Conservation (phyloP, 1,140 invertebrate species). For the Lordiphosa clarofinis region DNA sequence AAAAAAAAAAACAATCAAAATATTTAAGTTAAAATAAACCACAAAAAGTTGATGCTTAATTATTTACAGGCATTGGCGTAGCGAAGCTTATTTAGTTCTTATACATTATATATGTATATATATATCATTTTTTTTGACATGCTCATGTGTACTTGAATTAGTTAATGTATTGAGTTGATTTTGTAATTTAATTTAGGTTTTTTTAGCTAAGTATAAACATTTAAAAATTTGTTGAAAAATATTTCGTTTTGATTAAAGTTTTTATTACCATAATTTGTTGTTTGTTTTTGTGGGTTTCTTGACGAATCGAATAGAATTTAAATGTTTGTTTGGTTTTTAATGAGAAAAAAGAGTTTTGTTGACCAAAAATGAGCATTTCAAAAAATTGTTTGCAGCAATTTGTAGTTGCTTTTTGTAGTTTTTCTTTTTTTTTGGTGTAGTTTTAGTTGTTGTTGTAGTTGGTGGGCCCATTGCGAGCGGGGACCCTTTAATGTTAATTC, state of each 20-base stretch:
- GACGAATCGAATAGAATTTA: too few relatives aligned
- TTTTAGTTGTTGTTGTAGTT: constrained; percentile 33
- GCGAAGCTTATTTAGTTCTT: constrained; percentile 46
- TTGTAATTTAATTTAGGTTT: constrained; percentile 32
- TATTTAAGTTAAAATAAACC: constrained; percentile 16
- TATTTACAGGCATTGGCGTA: constrained; percentile 72
- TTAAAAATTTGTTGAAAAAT: constrained; percentile 71
- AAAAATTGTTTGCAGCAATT: too few relatives aligned
- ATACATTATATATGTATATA: constrained; percentile 27
- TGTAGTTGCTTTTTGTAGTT: background rate
- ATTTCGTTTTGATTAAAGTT: constrained; percentile 62
- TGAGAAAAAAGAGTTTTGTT: too few relatives aligned
- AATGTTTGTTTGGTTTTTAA: too few relatives aligned
- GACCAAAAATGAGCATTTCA: too few relatives aligned
- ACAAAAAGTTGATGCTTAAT: constrained; percentile 40
- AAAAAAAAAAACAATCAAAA: constrained; percentile 15
- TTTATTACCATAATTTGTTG: constrained; percentile 10
- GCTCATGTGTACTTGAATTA: constrained; percentile 45
- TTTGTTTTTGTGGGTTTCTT: constrained; percentile 2
- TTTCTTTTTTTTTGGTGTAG: constrained; percentile 47
- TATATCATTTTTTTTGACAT: constrained; percentile 18
- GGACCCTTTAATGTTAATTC: constrained; percentile 12
- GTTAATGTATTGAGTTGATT: constrained; percentile 32
- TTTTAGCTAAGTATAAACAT: constrained; percentile 60
- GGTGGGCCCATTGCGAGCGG: constrained; percentile 42